Conservation (phyloP, 2,888 invertebrate species). For the Timema podura region DNA sequence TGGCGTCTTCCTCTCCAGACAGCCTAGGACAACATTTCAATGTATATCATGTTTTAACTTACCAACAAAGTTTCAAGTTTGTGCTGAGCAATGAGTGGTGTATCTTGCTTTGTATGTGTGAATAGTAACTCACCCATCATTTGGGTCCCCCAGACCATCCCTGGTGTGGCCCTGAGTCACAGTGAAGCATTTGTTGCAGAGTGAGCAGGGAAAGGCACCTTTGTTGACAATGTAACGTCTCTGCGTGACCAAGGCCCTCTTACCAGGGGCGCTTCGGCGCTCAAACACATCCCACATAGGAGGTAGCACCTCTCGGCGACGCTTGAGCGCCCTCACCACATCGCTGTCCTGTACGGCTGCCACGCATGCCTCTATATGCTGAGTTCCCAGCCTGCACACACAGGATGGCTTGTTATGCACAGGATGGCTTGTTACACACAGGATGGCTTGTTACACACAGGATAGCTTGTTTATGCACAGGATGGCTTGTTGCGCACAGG, state of each 20-base stretch:
- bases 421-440: too few species aligned
- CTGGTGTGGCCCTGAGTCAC: conserved; percentile 17
- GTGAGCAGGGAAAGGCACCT: conserved; percentile 38
- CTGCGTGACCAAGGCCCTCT: conserved; percentile 32
- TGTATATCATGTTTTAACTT: too few species aligned
- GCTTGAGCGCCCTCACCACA: conserved; percentile 34
- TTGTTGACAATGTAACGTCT: conserved; percentile 38
- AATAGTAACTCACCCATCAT: too few species aligned
- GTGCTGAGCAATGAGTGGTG: too few species aligned
- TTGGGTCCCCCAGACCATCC: neutral
- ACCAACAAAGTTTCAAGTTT: too few species aligned
- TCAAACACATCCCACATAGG: conserved; percentile 40
- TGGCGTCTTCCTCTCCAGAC: neutral
- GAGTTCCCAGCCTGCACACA: neutral
- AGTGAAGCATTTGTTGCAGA: conserved; percentile 31
- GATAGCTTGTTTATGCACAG: too few species aligned
- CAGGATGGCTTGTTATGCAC: neutral
- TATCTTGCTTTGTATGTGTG: too few species aligned
- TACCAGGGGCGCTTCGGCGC: conserved; percentile 1
- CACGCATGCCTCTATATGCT: neutral
- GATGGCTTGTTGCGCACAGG: too few species aligned
- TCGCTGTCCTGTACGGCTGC: conserved; percentile 34
- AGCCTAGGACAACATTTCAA: neutral
- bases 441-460: neutral
- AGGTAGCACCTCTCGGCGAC: conserved; percentile 36